These are phyloP conservation scores for Drosophila subsilvestris DNA, from an alignment of 2,888 invertebrate species.

Conservation along the genomic window DNA sequence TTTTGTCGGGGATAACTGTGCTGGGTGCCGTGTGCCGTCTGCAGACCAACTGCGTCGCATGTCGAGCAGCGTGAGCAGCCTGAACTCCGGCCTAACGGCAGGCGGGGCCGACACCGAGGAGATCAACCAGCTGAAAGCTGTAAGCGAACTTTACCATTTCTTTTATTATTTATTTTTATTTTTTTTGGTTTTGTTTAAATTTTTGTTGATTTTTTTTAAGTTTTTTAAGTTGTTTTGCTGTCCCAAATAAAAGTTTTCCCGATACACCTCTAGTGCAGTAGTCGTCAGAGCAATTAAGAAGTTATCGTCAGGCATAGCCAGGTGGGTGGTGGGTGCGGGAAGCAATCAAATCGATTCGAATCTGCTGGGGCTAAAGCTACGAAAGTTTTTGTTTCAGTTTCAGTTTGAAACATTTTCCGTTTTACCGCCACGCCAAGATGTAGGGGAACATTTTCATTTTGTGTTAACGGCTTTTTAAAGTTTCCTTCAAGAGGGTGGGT, in stretches of 20 bases:
- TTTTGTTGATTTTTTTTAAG: conserved; percentile 17
- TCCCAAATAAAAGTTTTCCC: not conserved
- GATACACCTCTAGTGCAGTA: not conserved
- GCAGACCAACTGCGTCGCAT: conserved; percentile 84
- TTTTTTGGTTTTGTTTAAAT: conserved; percentile 11
- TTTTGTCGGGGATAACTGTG: conserved; percentile 3
- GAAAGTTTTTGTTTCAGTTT: conserved; percentile 3
- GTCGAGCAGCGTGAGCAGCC: conserved; percentile 67
- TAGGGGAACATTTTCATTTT: not conserved
- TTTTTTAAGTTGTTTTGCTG: not conserved
- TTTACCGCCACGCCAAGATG: no score
- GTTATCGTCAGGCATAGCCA: not conserved
- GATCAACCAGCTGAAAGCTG: conserved; percentile 84
- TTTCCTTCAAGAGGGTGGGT: not conserved
- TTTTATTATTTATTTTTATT: conserved; percentile 43
- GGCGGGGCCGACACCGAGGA: conserved; percentile 81
- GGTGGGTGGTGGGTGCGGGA: no score
- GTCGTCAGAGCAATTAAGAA: conserved; percentile 26
- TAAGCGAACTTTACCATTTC: conserved; percentile 77
- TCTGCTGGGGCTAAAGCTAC: not conserved
- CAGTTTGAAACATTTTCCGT: not conserved
- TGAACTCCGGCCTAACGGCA: conserved; percentile 58
- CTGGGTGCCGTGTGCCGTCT: conserved; percentile 4
- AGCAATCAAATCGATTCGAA: conserved; percentile 27
- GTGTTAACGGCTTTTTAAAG: conserved; percentile 23